phyloP scores from a whole-genome alignment of 2,797 vertebrate species.

The Enteromius trimaculatus region DNA sequence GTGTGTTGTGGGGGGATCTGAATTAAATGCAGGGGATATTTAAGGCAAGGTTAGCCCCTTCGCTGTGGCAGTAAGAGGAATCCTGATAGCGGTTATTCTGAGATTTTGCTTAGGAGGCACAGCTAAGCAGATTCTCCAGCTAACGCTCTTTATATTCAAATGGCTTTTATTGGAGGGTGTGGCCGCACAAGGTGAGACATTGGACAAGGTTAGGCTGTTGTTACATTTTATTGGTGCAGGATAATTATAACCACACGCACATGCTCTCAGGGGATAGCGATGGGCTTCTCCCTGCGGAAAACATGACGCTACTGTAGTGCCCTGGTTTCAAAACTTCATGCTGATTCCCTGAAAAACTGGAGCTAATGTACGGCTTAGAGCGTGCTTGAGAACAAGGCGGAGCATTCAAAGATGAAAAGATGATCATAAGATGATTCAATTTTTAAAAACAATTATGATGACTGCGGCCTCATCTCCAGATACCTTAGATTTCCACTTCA shows the following conservation, averaged over 20 bases:
- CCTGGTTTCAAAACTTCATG: conserved; percentile 53
- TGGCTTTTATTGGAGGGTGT: conserved; percentile 73
- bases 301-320: conserved; percentile 56
- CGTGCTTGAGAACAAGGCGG: background rate
- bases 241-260: conserved; percentile 75
- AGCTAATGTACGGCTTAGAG: conserved; percentile 9
- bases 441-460: background rate
- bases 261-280: conserved; percentile 61
- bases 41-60: conserved; percentile 63
- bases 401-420: background rate
- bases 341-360: conserved; percentile 24
- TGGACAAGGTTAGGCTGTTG: conserved; percentile 79
- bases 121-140: conserved; percentile 77
- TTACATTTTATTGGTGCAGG: conserved; percentile 79
- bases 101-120: conserved; percentile 80
- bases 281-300: conserved; percentile 57
- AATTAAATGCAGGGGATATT: conserved; percentile 51
- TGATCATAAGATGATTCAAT: conserved; percentile 20
- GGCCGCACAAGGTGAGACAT: conserved; percentile 74
- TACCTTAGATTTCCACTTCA: conserved; percentile 29
- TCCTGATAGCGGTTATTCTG: conserved; percentile 69
- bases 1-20: conserved; percentile 32
- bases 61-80: conserved; percentile 50
- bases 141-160: conserved; percentile 62
- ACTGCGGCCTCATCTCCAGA: conserved; percentile 2